Percentiles rank a stretch among this genome's conserved stretches.
phyloP scores from a whole-genome alignment of 2,113 vertebrate species.

The Pollimyrus isidori region DNA sequence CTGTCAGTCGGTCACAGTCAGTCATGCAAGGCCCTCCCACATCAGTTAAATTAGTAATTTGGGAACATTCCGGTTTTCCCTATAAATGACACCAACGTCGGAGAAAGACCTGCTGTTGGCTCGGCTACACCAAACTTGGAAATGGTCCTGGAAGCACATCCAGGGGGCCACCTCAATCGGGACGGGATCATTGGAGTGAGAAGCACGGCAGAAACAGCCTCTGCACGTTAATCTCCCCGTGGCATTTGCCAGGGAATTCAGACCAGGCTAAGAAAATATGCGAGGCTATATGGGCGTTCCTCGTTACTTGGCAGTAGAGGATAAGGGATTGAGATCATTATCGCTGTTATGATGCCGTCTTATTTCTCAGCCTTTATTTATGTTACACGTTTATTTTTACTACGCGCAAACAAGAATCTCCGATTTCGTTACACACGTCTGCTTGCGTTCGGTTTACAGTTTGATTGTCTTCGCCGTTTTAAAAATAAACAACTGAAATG shows the following conservation, averaged over 20 bases:
- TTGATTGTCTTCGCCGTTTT: too few relatives aligned
- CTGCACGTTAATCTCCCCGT: background rate
- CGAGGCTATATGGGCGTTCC: background rate
- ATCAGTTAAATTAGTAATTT: background rate
- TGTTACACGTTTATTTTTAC: background rate
- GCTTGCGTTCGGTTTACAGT: background rate
- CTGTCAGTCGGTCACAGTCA: background rate
- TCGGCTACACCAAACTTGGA: background rate
- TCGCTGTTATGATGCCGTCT: background rate
- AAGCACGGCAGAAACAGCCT: background rate
- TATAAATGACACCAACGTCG: background rate
- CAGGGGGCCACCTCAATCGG: background rate
- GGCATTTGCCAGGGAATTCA: background rate
- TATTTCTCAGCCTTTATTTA: background rate
- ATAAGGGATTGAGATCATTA: background rate
- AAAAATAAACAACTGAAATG: too few relatives aligned
- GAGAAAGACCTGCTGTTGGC: background rate
- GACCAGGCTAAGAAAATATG: background rate
- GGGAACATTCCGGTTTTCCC: background rate
- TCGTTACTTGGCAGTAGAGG: background rate
- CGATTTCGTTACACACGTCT: background rate
- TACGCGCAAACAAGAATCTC: background rate
- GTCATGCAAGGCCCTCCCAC: background rate
- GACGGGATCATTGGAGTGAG: background rate
- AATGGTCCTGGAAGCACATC: background rate